Evolutionary conservation across 2,113 vertebrate genomes (phyloP).

Genomic region (Caranx melampygus): DNA sequence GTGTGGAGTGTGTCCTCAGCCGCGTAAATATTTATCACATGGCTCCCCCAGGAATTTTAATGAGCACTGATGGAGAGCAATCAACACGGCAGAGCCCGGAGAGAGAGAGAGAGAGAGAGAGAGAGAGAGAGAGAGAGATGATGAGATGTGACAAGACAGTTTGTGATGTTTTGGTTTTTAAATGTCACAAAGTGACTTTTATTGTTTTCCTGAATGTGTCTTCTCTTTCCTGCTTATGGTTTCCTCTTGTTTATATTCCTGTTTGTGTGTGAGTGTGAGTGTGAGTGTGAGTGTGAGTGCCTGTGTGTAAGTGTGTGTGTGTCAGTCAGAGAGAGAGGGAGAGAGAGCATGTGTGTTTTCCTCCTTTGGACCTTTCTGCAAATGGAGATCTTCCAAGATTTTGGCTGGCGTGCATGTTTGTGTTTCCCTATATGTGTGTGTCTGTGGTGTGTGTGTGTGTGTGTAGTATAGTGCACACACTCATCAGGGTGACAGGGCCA

Average conservation of each 20-base stretch:
- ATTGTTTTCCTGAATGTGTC: constrained; percentile 22
- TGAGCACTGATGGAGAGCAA: constrained; percentile 77
- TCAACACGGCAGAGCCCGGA: constrained; percentile 55
- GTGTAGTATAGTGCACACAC: constrained; percentile 31
- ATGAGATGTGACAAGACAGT: constrained; percentile 25
- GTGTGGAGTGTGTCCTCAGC: constrained; percentile 79
- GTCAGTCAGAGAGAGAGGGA: no score
- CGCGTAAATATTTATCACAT: constrained; percentile 80
- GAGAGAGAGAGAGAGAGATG: constrained; percentile 15
- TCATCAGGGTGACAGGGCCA: constrained; percentile 79
- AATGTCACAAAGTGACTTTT: constrained; percentile 20
- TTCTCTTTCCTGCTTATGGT: constrained; percentile 43
- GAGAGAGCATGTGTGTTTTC: neutral
- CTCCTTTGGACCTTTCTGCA: neutral
- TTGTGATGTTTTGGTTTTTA: constrained; percentile 38
- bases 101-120: constrained; percentile 2
- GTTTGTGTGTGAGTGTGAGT: neutral
- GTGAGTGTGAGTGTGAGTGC: neutral
- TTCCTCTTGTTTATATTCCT: constrained; percentile 22
- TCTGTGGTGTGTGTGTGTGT: constrained; percentile 6
- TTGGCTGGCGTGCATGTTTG: neutral
- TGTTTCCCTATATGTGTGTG: neutral
- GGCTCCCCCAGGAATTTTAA: constrained; percentile 79
- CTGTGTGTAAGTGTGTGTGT: neutral
- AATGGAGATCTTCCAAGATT: constrained; percentile 12